Evolutionary conservation across 2,888 invertebrate species (phyloP), one percentile per base, ranked within the genome.

Genomic region (Scaptomyza caliginosa): DNA sequence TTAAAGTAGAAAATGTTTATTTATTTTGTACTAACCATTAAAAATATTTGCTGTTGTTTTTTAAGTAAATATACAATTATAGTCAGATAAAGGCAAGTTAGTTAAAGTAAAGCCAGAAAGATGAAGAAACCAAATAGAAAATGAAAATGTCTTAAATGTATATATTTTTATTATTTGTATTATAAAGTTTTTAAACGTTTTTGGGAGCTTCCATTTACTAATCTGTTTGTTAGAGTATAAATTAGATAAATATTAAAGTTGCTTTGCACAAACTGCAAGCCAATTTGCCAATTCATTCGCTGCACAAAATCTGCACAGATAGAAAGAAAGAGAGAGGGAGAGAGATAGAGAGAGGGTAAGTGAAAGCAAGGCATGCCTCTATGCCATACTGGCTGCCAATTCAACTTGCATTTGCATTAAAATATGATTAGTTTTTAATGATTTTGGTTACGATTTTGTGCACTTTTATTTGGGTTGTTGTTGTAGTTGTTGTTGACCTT

Each of bases 371-470:
- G 23, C 30, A 56, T 59, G 48, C 63, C 54, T 34, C 7, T 8
- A 3, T 34, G 34, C 34, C 38, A 21, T 36, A 30, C 38, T 52
- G 39, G 38, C 17, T 45, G 63, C 60, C 70, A 75, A 77, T 74
- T 68, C 56, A 71, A 62, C 68, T 65, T 63, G 87, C 84, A 83
- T 83, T 83, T 83, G 79, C 82, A 87, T 83, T 85, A 87, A 87
- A 87, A 83, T 85, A 87, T 83, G 87, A 83, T 83, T 83, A 87
- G 83, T 81, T 82, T 82, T 81, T 86, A 82, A 82, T 86, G 87
- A 73, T 73, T 82, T 83, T 62, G 80, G 63, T 77, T 65, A 67
- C 69, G 66, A 65, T 65, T 63, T 63, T 67, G 48, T 57, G 28
- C 54, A 52, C 39, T 50, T 39, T 46, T 43, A 54, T 39, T 43